Percentiles rank a stretch among this genome's conserved stretches.
Evolutionary conservation across 2,797 vertebrate genomes (phyloP).

Genomic region (Allenopithecus nigroviridis): DNA sequence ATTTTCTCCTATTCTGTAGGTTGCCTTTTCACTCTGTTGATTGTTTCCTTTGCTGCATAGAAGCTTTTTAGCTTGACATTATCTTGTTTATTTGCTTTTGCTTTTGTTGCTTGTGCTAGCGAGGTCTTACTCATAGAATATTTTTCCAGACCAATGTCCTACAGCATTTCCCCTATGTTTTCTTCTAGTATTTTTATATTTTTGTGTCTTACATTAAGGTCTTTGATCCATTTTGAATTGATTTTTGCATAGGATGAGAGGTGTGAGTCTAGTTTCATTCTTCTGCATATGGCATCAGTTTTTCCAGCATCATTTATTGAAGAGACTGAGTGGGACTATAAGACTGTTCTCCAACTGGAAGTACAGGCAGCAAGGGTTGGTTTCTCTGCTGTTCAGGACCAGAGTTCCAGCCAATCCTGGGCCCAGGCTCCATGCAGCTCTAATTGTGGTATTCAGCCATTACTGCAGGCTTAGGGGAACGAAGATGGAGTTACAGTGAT

Average conservation of each 20-base stretch:
- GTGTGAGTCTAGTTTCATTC: neutral
- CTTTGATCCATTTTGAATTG: neutral
- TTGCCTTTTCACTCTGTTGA: too few relatives aligned
- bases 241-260: neutral
- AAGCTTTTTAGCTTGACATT: too few relatives aligned
- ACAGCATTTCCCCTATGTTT: neutral
- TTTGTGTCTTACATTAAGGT: neutral
- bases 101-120: neutral
- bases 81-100: neutral
- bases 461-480: neutral
- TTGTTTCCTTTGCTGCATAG: too few relatives aligned
- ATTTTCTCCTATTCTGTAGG: too few relatives aligned
- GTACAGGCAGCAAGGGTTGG: neutral
- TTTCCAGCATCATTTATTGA: neutral
- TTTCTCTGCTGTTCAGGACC: neutral
- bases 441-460: neutral
- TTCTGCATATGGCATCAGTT: neutral
- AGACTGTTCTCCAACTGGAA: neutral
- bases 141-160: neutral
- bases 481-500: neutral
- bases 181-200: neutral
- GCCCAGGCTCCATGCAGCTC: neutral
- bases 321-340: neutral
- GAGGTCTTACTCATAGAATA: neutral
- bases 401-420: neutral